Evolutionary conservation across 2,113 vertebrate species (phyloP).

Genomic region (Scytalopus superciliaris): DNA sequence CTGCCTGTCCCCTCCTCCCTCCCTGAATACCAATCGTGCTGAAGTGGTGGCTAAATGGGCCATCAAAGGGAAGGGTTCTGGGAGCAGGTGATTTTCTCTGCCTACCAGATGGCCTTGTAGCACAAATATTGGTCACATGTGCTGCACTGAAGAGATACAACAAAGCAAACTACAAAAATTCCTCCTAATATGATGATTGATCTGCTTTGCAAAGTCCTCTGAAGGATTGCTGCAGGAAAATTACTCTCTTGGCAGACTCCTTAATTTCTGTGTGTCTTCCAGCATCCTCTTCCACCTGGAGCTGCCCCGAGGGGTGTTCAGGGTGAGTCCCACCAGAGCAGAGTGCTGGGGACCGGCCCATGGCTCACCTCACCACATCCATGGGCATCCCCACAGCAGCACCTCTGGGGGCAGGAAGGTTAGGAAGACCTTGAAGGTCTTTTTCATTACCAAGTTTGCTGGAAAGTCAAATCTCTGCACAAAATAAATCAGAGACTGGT

Average conservation of each 20-base stretch:
- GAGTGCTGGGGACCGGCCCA: background rate
- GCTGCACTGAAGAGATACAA: background rate
- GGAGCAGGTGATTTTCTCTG: background rate
- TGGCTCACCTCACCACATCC: fast-evolving
- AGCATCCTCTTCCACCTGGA: background rate
- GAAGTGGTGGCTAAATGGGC: background rate
- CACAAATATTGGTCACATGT: fast-evolving
- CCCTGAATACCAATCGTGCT: fast-evolving
- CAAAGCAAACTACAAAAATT: background rate
- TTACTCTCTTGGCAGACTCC: background rate
- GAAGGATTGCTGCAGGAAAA: background rate
- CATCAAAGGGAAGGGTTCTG: background rate
- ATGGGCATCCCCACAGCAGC: background rate
- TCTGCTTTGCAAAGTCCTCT: background rate
- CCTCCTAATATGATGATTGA: fast-evolving
- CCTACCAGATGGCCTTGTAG: background rate
- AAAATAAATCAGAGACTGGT: background rate
- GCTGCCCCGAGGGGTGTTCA: fast-evolving
- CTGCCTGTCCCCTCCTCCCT: background rate
- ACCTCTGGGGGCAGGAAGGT: fast-evolving
- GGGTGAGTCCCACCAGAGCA: background rate
- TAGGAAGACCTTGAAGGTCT: background rate
- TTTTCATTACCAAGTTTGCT: fast-evolving
- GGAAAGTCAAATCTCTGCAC: background rate
- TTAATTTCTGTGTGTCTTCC: background rate